Evolutionary conservation across 2,888 invertebrate species (phyloP), one percentile per base, ranked within the genome.

Genomic region (Steinernema scapterisci): DNA sequence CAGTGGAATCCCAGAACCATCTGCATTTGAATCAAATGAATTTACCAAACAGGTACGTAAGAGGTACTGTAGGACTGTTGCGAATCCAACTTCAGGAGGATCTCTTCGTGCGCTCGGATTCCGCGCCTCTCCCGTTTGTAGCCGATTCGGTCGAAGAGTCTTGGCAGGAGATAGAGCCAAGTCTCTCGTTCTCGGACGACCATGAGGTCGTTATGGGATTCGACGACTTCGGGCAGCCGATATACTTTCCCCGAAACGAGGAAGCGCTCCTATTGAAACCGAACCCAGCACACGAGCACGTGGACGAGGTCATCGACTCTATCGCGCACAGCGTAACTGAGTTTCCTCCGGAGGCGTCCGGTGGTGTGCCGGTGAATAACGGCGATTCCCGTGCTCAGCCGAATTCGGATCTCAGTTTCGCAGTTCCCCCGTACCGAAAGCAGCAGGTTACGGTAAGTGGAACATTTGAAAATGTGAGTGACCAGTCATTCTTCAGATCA

Each of bases 271-370:
- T 25, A 1, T 44, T 19, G 45, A n/a, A 44, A 48, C 44, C 13
- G 44, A 70, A 70, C 19, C 19, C 21, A n/a, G 3, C 21, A 1
- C n/a, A 25, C 21, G 45, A 45, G 21, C 74, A 74, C 46, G 25
- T 74, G 3, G 74, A 74, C 31, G 70, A 74, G 25, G 31, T 74
- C 27, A 74, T 74, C 45, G 70, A 74, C n/a, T 19, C 13, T 5
- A 70, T 74, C 21, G 74, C 74, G 25, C 25, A 72, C 19, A 45
- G 43, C 19, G 63, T 54, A 3, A 9, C 38, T 38, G 38, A 38
- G 3, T 38, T 3, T 38, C 38, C 38, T 9, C 9, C 38, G 38
- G 38, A 38, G 38, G 3, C 38, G 9, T 3, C 9, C 38, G 38
- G 9, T 9, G 5, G 5, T 9, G 3, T 9, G 38, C 38, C 3